Conservation (phyloP, 2,888 invertebrate genomes). For the Tetranychus piercei region DNA sequence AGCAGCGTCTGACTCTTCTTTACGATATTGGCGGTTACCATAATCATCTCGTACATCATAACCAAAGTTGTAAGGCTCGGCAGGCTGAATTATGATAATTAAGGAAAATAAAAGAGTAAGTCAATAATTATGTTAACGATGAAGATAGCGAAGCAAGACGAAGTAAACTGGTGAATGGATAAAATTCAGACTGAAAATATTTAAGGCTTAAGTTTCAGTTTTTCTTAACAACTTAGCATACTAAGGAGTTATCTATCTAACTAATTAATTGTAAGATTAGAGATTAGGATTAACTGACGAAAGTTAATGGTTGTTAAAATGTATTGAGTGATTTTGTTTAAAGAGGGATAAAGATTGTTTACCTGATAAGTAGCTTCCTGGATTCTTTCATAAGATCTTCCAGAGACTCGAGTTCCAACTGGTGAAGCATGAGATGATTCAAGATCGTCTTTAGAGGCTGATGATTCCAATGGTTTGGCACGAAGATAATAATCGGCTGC, state of each 20-base stretch:
- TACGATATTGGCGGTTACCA: constrained; percentile 26
- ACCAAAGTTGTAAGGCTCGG: constrained; percentile 26
- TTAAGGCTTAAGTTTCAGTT: neutral
- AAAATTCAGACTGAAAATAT: neutral
- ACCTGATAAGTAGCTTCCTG: neutral
- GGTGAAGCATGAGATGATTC: neutral
- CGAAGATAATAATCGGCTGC: neutral
- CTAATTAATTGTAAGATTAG: too few relatives aligned
- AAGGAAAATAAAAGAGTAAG: neutral
- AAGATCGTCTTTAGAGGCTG: neutral
- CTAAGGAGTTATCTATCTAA: too few relatives aligned
- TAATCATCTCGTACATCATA: constrained; percentile 26
- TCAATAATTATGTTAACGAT: neutral
- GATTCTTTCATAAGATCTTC: neutral
- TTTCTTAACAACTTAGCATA: neutral
- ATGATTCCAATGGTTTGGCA: neutral
- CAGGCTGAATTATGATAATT: neutral
- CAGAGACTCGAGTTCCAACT: neutral
- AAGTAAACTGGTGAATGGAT: too few relatives aligned
- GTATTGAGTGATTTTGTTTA: neutral
- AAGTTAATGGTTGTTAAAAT: neutral
- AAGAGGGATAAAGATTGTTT: neutral
- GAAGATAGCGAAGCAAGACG: neutral
- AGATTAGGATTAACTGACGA: neutral
- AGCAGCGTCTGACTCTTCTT: constrained; percentile 24